Evolutionary conservation across 2,113 vertebrate species (phyloP), one percentile per base, ranked within the genome.

Genomic region (Dolichotis patagonum): DNA sequence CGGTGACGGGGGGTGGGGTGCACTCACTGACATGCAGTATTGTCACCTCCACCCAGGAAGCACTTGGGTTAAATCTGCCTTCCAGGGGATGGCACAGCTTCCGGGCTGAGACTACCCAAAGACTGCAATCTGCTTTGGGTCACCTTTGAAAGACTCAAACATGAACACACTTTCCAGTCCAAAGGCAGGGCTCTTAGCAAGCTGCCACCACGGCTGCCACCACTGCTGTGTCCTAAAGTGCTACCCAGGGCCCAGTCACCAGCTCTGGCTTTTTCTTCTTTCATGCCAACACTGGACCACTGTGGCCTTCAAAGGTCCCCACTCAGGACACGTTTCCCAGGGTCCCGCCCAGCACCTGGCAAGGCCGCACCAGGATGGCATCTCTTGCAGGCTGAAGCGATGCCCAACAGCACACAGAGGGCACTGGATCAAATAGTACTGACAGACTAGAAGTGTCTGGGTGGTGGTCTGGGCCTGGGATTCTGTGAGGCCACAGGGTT

Each of bases 401-500:
- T 62, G 94, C 94, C 96, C 84, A 92, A 77, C 38, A 67, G 85
- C 87, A 78, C 94, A 88, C 52, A 86, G 96, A 19, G 41, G 56
- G 75, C 26, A 17, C 84, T 77, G 43, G 78, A 92, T 78, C 92
- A 65, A 94, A 92, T 43, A 82, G 63, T 10, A 90, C 62, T 88
- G 67, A 82, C 73, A 52, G 84, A 93, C 77, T 77, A 73, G 28
- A 54, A 94, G 85, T 65, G 90, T 95, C 90, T 90, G 85, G 95
- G 96, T 94, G 95, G 96, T 84, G 85, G 94, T 75, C 43, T 41
- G 26, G 84, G 96, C 87, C 67, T 93, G 93, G 92, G 96, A 90
- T 93, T 88, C 92, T 93, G 32, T 71, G 81, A 93, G 92, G 87
- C 65, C 94, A 90, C 90, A 96, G 95, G 95, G 93, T 95, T 77